Conservation (phyloP, 2,113 vertebrate species). For the Poeciliopsis prolifica region DNA sequence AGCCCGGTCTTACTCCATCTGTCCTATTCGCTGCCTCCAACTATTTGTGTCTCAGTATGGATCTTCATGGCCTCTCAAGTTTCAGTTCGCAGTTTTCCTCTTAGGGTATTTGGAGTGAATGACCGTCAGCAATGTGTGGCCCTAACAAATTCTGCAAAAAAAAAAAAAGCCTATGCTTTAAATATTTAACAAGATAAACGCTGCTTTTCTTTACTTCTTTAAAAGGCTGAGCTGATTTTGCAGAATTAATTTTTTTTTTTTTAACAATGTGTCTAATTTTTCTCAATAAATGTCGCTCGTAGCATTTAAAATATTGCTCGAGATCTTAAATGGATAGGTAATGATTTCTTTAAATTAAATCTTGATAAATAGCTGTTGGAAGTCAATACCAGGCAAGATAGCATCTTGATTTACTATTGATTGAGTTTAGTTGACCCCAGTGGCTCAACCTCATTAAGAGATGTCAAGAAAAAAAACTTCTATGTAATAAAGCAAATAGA, state of each 20-base stretch:
- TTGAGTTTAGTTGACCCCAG: no score
- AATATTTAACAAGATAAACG: background rate
- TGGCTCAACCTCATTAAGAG: no score
- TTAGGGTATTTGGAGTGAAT: constrained; percentile 47
- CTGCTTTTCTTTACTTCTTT: background rate
- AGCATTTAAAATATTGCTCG: no score
- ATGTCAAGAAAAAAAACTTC: no score
- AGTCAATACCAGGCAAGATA: no score
- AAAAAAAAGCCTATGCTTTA: background rate
- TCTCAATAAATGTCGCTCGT: no score
- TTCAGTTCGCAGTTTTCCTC: constrained; percentile 56
- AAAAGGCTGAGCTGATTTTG: background rate
- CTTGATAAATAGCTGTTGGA: no score
- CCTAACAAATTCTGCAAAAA: constrained; percentile 3
- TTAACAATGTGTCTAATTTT: background rate
- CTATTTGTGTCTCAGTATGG: constrained; percentile 65
- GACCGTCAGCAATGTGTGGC: constrained; percentile 22
- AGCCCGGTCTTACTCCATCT: constrained; percentile 54
- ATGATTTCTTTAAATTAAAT: no score
- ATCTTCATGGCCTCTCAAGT: constrained; percentile 59
- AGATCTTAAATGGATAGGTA: no score
- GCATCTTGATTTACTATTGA: no score
- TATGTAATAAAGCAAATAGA: no score
- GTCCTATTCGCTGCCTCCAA: constrained; percentile 64
- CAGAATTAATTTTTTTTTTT: no score